Percentiles rank a stretch among this genome's conserved stretches.
These are phyloP conservation scores for Myripristis jacobus DNA, from an alignment of 2,797 vertebrate species.

Conservation along the genomic window DNA sequence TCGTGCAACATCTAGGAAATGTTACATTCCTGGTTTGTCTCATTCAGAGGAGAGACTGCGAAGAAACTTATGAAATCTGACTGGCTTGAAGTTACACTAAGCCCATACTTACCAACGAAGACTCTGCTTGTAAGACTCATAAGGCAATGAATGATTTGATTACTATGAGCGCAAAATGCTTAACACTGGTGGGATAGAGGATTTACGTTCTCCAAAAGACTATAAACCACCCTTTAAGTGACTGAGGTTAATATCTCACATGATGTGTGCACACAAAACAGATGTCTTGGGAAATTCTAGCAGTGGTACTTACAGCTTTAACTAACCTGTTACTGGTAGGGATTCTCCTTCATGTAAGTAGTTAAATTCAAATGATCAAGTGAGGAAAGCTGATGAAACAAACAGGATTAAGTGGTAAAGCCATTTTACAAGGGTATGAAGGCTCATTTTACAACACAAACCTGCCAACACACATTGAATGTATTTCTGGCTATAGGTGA, in stretches of 20 bases:
- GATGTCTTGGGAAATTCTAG: slow-evolving; percentile 57
- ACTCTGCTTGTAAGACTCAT: slow-evolving; percentile 12
- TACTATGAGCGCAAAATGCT: not conserved
- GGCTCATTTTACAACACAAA: slow-evolving; percentile 35
- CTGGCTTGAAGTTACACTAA: not conserved
- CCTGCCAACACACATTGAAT: slow-evolving; percentile 30
- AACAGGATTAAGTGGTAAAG: slow-evolving; percentile 86
- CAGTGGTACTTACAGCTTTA: slow-evolving; percentile 93
- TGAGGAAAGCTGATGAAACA: slow-evolving; percentile 92
- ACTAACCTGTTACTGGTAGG: slow-evolving; percentile 92
- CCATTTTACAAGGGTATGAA: slow-evolving; percentile 33
- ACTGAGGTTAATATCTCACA: not conserved
- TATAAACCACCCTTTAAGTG: not conserved
- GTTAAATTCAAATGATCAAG: slow-evolving; percentile 90
- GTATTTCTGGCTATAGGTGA: slow-evolving; percentile 25
- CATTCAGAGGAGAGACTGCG: not conserved
- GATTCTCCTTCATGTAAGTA: slow-evolving; percentile 90
- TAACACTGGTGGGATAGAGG: not conserved
- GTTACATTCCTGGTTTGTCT: not conserved
- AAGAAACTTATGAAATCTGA: not conserved
- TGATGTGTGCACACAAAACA: slow-evolving; percentile 35
- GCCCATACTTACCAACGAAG: slow-evolving; percentile 54
- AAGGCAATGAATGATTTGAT: slow-evolving; percentile 3
- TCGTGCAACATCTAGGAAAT: not conserved
- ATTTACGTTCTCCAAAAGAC: not conserved